These are phyloP conservation scores for Prostheceraeus crozeri DNA, from an alignment of 2,888 invertebrate genomes.

Conservation along the genomic window DNA sequence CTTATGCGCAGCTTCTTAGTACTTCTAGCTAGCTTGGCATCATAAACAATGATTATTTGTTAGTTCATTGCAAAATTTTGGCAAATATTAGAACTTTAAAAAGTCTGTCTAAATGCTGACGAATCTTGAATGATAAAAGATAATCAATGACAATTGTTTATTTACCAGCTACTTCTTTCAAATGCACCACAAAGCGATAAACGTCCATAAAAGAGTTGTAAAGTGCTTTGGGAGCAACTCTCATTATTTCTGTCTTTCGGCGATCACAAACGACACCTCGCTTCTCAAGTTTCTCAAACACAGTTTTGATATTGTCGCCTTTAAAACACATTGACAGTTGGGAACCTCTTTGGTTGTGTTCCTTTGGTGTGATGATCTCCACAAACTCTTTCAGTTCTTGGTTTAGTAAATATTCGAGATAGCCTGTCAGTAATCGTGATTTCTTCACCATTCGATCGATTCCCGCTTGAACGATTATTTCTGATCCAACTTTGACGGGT, in stretches of 20 bases:
- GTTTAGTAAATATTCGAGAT: constrained; percentile 58
- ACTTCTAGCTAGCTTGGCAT: no score
- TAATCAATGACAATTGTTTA: no score
- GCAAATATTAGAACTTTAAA: no score
- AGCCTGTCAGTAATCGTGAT: constrained; percentile 60
- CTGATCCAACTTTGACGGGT: constrained; percentile 20
- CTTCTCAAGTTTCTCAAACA: constrained; percentile 58
- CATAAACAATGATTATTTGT: no score
- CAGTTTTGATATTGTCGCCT: constrained; percentile 49
- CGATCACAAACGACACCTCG: constrained; percentile 61
- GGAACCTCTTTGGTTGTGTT: constrained; percentile 59
- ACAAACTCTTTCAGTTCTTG: constrained; percentile 43
- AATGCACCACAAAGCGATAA: constrained; percentile 50
- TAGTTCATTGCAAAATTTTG: no score
- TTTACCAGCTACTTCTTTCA: constrained; percentile 44
- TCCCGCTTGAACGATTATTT: constrained; percentile 58
- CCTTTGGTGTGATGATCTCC: constrained; percentile 59
- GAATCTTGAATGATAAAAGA: no score
- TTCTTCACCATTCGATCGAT: constrained; percentile 57
- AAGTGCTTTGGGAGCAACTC: constrained; percentile 60
- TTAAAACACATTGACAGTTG: constrained; percentile 60
- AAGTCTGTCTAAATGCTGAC: no score
- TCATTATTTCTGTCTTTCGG: constrained; percentile 59
- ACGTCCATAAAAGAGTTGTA: constrained; percentile 61
- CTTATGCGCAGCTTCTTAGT: no score